Evolutionary conservation across 2,797 vertebrate species (phyloP).

Genomic region (Hemibagrus guttatus): DNA sequence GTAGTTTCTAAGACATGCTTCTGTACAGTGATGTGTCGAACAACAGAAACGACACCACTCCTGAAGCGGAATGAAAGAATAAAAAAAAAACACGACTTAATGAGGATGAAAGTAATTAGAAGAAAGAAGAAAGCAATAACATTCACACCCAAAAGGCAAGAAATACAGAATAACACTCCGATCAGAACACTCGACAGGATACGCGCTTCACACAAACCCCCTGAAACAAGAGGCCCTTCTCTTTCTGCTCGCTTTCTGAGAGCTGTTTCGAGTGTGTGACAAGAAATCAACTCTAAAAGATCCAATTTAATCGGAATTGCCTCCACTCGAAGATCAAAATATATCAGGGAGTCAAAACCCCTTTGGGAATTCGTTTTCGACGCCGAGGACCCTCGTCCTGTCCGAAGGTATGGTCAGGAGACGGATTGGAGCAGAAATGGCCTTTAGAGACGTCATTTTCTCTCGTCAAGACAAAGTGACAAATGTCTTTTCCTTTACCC

Average conservation of each 20-base stretch:
- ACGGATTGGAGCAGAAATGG: conserved; percentile 73
- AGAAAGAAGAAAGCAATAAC: neutral
- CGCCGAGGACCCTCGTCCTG: conserved; percentile 69
- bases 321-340: conserved; percentile 54
- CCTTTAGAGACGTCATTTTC: conserved; percentile 69
- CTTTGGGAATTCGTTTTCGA: conserved; percentile 64
- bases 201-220: conserved; percentile 39
- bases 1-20: neutral
- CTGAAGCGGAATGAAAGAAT: neutral
- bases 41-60: neutral
- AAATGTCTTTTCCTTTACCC: conserved; percentile 62
- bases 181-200: conserved; percentile 42
- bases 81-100: neutral
- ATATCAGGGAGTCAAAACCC: conserved; percentile 63
- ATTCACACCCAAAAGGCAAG: neutral
- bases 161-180: conserved; percentile 26
- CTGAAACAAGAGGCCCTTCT: conserved; percentile 45
- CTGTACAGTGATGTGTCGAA: neutral
- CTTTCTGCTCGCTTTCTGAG: conserved; percentile 49
- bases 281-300: conserved; percentile 61
- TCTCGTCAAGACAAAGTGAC: conserved; percentile 72
- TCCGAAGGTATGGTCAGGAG: conserved; percentile 49
- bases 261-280: conserved; percentile 43
- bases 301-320: conserved; percentile 66
- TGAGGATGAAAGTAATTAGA: conserved; percentile 16